Percentiles rank a stretch among this genome's conserved stretches.
phyloP scores from a whole-genome alignment of 2,113 vertebrate species.

The Scortum barcoo region DNA sequence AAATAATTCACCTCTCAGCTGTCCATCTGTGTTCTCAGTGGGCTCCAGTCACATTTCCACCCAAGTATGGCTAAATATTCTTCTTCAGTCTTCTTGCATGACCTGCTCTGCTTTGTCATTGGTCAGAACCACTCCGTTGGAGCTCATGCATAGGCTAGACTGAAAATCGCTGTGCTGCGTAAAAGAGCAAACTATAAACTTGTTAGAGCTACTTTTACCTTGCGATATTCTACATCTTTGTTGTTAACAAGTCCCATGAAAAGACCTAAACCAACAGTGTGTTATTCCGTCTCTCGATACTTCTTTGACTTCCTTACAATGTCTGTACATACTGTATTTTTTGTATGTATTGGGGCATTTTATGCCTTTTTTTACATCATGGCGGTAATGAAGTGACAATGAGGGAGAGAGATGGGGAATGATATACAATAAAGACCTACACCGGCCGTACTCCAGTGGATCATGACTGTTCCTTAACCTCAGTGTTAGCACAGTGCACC shows the following conservation, averaged over 20 bases:
- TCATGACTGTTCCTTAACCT: no score
- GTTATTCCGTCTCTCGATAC: background rate
- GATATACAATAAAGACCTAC: no score
- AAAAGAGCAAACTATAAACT: constrained; percentile 6
- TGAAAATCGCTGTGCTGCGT: background rate
- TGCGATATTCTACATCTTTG: background rate
- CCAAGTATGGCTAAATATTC: background rate
- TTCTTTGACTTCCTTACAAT: background rate
- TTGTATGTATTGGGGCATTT: background rate
- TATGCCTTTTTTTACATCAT: background rate
- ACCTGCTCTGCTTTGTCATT: background rate
- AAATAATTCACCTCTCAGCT: background rate
- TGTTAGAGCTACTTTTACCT: background rate
- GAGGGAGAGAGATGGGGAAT: background rate
- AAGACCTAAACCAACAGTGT: constrained; percentile 12
- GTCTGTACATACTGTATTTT: no score
- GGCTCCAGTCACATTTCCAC: background rate
- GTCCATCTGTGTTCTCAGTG: background rate
- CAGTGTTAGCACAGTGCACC: background rate
- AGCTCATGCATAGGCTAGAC: background rate
- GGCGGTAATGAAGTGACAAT: no score
- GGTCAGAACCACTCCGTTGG: background rate
- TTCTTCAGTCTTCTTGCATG: background rate
- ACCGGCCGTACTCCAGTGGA: no score
- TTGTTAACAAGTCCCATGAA: background rate